Evolutionary conservation across 1,140 invertebrate species (phyloP), one percentile per base, ranked within the genome.

Genomic region (Drosophila oshimai): DNA sequence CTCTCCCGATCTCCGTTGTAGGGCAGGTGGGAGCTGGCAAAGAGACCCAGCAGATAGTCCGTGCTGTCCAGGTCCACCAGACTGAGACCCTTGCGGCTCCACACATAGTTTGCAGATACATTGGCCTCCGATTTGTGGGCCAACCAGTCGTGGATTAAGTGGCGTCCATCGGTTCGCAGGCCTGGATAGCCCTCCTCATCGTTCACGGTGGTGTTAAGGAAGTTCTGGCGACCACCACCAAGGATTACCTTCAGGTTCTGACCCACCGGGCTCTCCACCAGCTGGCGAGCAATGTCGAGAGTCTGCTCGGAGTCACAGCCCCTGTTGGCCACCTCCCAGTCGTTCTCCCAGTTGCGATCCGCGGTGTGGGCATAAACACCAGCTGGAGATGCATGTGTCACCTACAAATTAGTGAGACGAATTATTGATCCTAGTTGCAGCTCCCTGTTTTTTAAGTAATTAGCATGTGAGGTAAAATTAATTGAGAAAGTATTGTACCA

Each of bases 341-440:
- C 95, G 53, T 93, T 93, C 90, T 97, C 96, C 96, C 96, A 97
- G 54, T 94, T 92, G 34, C 96, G 91, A 64, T 95, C 93, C 0
- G 96, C 92, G 0, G 94, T 93, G 83, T 96, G 95, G 0, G 96
- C 96, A 91, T 97, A 98, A 2, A 95, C 92, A 0, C 95, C 95
- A 0, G 95, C 94, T 0, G 96, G 96, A 0, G 96, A 95, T 0
- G 96, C 96, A 77, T 97, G 96, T 0, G 96, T 97, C 3, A 97
- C 94, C n/a, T n/a, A n/a, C n/a, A n/a, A n/a, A n/a, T n/a, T n/a
- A n/a, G n/a, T n/a, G n/a, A n/a, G n/a, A n/a, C n/a, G n/a, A n/a
- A n/a, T n/a, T n/a, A n/a, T n/a, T n/a, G n/a, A n/a, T n/a, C n/a
- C n/a, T n/a, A n/a, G n/a, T n/a, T n/a, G n/a, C n/a, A n/a, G n/a